phyloP scores from a whole-genome alignment of 1,140 invertebrate species.

The Meloidogyne floridensis region DNA sequence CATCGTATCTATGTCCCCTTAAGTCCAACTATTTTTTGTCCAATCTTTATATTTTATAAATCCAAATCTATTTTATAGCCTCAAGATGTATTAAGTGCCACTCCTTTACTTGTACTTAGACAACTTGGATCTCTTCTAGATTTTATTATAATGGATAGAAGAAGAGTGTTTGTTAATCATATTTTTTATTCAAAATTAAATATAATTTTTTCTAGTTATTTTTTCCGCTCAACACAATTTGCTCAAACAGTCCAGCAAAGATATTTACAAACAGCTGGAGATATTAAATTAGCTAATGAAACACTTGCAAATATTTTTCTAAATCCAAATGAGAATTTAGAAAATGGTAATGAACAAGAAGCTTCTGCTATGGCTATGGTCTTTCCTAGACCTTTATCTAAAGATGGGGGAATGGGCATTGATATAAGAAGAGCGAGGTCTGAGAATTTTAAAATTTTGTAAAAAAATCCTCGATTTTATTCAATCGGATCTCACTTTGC shows the following conservation, averaged over 20 bases:
- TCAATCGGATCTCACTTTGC: no score
- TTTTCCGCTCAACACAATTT: constrained; percentile 28
- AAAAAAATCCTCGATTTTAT: no score
- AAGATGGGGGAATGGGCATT: constrained; percentile 32
- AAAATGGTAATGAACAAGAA: constrained; percentile 1
- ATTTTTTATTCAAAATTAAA: neutral
- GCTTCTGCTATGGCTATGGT: constrained; percentile 2
- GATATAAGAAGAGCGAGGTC: constrained; percentile 20
- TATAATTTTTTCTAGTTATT: neutral
- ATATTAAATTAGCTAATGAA: constrained; percentile 40
- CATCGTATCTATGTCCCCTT: no score
- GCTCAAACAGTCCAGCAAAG: constrained; percentile 34
- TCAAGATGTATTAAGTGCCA: constrained; percentile 46
- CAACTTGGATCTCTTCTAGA: constrained; percentile 23
- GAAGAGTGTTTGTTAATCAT: constrained; percentile 15
- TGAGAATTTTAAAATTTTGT: no score
- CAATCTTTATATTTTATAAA: neutral
- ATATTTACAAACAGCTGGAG: constrained; percentile 35
- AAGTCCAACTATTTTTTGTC: no score
- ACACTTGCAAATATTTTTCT: constrained; percentile 26
- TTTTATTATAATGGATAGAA: constrained; percentile 26
- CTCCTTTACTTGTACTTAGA: constrained; percentile 42
- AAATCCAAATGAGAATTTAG: constrained; percentile 2
- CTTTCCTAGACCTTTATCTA: constrained; percentile 36
- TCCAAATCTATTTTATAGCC: neutral